Percentiles rank a stretch among this genome's conserved stretches.
Conservation (phyloP, 2,113 vertebrate genomes). For the Glareola pratincola region DNA sequence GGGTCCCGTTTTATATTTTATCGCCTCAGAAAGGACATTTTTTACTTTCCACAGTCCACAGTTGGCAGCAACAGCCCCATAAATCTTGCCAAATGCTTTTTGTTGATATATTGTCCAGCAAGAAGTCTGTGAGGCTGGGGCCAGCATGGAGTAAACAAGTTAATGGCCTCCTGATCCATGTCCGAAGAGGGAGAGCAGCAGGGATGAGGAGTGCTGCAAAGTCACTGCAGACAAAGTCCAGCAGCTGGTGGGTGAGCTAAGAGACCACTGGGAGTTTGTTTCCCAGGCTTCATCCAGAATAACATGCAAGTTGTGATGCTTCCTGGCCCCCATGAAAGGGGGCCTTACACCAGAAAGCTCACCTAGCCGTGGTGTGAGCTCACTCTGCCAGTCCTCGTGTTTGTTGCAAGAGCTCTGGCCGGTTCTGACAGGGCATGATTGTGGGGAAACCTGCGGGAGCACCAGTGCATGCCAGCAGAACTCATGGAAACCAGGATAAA, state of each 20-base stretch:
- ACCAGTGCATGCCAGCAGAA: background rate
- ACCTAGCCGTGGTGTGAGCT: background rate
- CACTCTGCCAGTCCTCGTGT: background rate
- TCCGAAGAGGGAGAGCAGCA: background rate
- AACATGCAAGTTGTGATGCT: background rate
- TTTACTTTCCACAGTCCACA: conserved; percentile 67
- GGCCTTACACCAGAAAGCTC: background rate
- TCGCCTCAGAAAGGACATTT: conserved; percentile 75
- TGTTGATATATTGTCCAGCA: conserved; percentile 62
- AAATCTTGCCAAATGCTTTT: conserved; percentile 71
- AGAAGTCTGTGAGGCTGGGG: conserved; percentile 26
- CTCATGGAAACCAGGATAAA: background rate
- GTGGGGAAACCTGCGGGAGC: background rate
- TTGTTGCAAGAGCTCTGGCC: background rate
- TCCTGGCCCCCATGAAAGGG: background rate
- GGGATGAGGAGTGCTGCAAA: background rate
- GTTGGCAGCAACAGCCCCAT: conserved; percentile 61
- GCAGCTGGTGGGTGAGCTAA: background rate
- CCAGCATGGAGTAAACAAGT: conserved; percentile 21
- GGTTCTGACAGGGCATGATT: background rate
- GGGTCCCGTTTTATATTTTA: conserved; percentile 74
- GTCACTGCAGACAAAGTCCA: background rate
- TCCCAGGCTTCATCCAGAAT: background rate
- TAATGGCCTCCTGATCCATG: background rate
- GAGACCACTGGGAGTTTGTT: background rate